phyloP scores from a whole-genome alignment of 1,140 invertebrate genomes.

The Atta cephalotes region DNA sequence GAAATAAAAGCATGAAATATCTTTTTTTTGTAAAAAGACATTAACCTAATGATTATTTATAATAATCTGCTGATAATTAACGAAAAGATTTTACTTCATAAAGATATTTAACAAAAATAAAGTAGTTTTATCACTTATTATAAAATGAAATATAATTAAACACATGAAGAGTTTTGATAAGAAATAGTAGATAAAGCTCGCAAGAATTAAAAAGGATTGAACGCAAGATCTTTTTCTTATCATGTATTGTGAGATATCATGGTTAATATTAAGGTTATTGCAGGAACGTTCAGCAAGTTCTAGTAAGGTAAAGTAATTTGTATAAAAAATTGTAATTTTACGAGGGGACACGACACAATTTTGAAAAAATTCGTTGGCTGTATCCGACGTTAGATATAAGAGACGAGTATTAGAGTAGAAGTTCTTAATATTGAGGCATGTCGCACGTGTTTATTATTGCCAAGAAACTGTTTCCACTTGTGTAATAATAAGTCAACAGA shows the following conservation, averaged over 20 bases:
- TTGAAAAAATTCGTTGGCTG: slow-evolving; percentile 54
- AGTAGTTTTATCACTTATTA: neutral
- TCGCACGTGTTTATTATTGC: slow-evolving; percentile 75
- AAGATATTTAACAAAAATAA: neutral
- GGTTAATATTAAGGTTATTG: slow-evolving; percentile 14
- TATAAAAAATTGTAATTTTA: slow-evolving; percentile 69
- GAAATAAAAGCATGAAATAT: neutral
- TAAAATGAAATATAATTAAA: neutral
- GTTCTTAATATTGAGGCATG: slow-evolving; percentile 67
- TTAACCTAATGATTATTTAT: slow-evolving; percentile 1
- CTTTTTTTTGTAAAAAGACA: neutral
- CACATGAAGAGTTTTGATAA: neutral
- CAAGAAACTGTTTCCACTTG: slow-evolving; percentile 53
- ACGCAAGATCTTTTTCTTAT: slow-evolving; percentile 1
- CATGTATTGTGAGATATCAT: neutral
- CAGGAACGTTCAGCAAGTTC: neutral
- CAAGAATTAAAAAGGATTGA: neutral
- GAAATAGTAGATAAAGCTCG: neutral
- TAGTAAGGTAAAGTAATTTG: slow-evolving; percentile 38
- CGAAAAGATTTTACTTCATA: neutral
- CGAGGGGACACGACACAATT: neutral
- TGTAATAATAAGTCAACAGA: slow-evolving; percentile 33
- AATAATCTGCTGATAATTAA: neutral
- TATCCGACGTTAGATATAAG: slow-evolving; percentile 55
- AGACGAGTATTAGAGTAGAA: slow-evolving; percentile 63